Conservation (phyloP, 2,888 invertebrate genomes). For the Hoplodrina blanda region DNA sequence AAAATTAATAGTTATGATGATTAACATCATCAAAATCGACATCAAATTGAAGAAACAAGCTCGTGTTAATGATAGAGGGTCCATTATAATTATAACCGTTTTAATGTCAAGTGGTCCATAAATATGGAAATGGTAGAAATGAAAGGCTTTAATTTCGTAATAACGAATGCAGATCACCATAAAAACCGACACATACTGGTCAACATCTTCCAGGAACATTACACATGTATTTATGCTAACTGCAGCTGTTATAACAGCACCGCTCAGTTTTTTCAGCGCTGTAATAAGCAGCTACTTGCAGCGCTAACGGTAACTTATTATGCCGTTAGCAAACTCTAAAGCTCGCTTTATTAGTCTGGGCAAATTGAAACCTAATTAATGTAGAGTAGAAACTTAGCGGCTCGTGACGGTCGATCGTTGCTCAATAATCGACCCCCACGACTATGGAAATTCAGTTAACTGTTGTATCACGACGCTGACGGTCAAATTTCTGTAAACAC, state of each 20-base stretch:
- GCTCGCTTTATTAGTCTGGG: slow-evolving; percentile 63
- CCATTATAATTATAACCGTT: slow-evolving; percentile 19
- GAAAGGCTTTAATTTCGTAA: slow-evolving; percentile 34
- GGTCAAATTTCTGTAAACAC: slow-evolving; percentile 75
- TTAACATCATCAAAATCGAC: slow-evolving; percentile 27
- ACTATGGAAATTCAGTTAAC: slow-evolving; percentile 81
- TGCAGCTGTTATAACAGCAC: slow-evolving; percentile 37
- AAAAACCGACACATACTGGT: slow-evolving; percentile 26
- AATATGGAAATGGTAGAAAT: slow-evolving; percentile 33
- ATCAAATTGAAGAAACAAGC: slow-evolving; percentile 23
- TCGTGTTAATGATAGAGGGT: slow-evolving; percentile 1
- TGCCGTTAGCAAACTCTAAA: slow-evolving; percentile 47
- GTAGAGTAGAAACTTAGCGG: slow-evolving; percentile 69
- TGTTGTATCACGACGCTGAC: slow-evolving; percentile 75
- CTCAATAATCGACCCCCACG: slow-evolving; percentile 78
- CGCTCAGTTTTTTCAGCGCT: slow-evolving; percentile 52
- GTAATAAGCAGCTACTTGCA: slow-evolving; percentile 44
- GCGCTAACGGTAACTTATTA: slow-evolving; percentile 51
- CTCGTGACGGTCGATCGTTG: slow-evolving; percentile 73
- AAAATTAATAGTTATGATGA: slow-evolving; percentile 37
- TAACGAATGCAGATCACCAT: slow-evolving; percentile 44
- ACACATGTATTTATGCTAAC: slow-evolving; percentile 51
- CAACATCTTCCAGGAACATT: slow-evolving; percentile 47
- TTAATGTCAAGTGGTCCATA: slow-evolving; percentile 28
- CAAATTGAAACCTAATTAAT: slow-evolving; percentile 73